Conservation (phyloP, 2,888 invertebrate species). For the Scrobipalpa costella region DNA sequence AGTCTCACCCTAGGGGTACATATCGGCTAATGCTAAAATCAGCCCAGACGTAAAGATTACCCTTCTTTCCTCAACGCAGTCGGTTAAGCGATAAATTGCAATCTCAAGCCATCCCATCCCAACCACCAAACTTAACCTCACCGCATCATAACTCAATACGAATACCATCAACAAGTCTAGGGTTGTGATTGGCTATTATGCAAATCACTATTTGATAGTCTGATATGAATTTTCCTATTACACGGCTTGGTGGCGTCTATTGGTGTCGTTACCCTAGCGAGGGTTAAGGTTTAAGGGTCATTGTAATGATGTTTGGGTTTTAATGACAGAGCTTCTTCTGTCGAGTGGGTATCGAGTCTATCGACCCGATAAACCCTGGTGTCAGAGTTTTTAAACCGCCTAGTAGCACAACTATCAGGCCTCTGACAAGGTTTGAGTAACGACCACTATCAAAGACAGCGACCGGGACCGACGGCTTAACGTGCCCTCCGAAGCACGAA, state of each 20-base stretch:
- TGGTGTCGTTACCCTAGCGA: constrained; percentile 3
- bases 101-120: not conserved
- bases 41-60: not conserved
- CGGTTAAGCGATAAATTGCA: not conserved
- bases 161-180: constrained; percentile 18
- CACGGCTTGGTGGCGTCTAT: constrained; percentile 16
- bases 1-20: too few species aligned
- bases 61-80: not conserved
- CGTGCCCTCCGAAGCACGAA: too few species aligned
- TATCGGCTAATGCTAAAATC: not conserved
- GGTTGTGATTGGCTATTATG: constrained; percentile 24
- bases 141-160: constrained; percentile 14
- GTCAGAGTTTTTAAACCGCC: too few species aligned
- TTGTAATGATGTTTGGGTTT: not conserved
- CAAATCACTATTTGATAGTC: constrained; percentile 3
- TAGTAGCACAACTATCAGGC: too few species aligned
- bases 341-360: too few species aligned
- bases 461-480: too few species aligned
- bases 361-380: too few species aligned
- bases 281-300: not conserved
- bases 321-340: not conserved
- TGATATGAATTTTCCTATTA: constrained; percentile 12
- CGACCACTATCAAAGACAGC: too few species aligned
- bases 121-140: constrained; percentile 9
- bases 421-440: too few species aligned